A percentile compares a stretch with the other conserved stretches of the same genome.
phyloP scores from a whole-genome alignment of 2,797 vertebrate species.

The Calcarius lapponicus region DNA sequence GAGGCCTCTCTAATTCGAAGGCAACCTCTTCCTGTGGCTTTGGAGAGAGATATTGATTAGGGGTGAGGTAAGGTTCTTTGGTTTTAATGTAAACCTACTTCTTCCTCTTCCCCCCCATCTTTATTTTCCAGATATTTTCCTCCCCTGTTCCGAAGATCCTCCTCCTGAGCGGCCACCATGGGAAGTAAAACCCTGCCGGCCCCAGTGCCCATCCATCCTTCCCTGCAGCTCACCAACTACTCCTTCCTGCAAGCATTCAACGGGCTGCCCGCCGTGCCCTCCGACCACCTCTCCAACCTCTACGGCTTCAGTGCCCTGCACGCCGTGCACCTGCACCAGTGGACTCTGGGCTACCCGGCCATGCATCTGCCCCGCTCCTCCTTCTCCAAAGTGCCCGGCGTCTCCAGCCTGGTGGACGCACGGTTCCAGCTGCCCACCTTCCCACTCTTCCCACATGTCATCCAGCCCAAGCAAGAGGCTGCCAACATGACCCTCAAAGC shows the following conservation, averaged over 20 bases:
- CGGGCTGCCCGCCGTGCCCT: constrained; percentile 86
- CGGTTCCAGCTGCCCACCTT: constrained; percentile 88
- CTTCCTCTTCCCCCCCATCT: not conserved
- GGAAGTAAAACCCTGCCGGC: constrained; percentile 96
- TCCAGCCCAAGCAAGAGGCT: constrained; percentile 86
- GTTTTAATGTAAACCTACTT: not conserved
- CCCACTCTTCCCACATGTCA: constrained; percentile 90
- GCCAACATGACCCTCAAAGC: constrained; percentile 78
- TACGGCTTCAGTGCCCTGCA: constrained; percentile 96
- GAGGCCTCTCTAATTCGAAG: not conserved
- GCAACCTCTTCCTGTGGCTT: not conserved
- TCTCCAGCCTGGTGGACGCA: constrained; percentile 81
- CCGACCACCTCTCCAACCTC: constrained; percentile 90
- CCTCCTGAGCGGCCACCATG: constrained; percentile 75
- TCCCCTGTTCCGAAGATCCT: constrained; percentile 9
- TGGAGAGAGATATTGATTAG: not conserved
- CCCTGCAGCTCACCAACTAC: constrained; percentile 93
- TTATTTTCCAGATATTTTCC: constrained; percentile 62
- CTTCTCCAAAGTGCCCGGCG: constrained; percentile 87
- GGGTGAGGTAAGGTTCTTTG: not conserved
- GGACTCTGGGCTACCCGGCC: constrained; percentile 93
- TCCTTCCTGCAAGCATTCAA: constrained; percentile 93
- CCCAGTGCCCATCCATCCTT: constrained; percentile 93
- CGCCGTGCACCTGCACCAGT: constrained; percentile 95
- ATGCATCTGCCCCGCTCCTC: constrained; percentile 90